Conservation (phyloP, 2,888 invertebrate genomes). For the Gastrophysa polygoni region DNA sequence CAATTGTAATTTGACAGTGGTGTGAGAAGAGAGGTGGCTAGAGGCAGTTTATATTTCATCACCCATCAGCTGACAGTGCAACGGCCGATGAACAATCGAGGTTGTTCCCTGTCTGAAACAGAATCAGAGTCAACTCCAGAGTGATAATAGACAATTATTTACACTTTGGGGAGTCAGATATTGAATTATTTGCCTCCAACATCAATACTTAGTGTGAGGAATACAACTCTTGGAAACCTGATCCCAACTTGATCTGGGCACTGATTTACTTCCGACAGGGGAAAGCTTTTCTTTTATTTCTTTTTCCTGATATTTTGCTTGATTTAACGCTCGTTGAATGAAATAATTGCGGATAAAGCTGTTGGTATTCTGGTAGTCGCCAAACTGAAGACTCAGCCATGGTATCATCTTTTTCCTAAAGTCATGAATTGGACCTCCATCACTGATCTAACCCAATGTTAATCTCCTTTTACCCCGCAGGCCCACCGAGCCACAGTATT, state of each 20-base stretch:
- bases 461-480: no score
- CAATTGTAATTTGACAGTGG: conserved; percentile 29
- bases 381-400: background rate
- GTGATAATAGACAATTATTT: conserved; percentile 13
- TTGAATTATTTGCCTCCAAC: conserved; percentile 32
- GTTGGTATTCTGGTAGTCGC: background rate
- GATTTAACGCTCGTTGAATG: background rate
- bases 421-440: no score
- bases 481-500: no score
- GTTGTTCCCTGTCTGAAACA: conserved; percentile 15
- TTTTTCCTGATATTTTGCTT: conserved; percentile 31
- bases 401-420: background rate
- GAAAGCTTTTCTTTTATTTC: conserved; percentile 26
- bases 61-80: conserved; percentile 17
- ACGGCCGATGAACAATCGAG: conserved; percentile 26
- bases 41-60: conserved; percentile 25
- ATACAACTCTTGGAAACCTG: conserved; percentile 26
- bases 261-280: conserved; percentile 28
- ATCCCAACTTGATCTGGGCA: conserved; percentile 24
- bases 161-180: conserved; percentile 16
- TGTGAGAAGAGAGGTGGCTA: conserved; percentile 27
- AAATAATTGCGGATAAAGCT: background rate
- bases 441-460: no score
- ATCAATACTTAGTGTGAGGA: conserved; percentile 26
- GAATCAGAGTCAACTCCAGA: conserved; percentile 23